Percentiles rank a stretch among this genome's conserved stretches.
These are phyloP conservation scores for Lasioglossum malachurum DNA, from an alignment of 2,888 invertebrate genomes.

Conservation along the genomic window DNA sequence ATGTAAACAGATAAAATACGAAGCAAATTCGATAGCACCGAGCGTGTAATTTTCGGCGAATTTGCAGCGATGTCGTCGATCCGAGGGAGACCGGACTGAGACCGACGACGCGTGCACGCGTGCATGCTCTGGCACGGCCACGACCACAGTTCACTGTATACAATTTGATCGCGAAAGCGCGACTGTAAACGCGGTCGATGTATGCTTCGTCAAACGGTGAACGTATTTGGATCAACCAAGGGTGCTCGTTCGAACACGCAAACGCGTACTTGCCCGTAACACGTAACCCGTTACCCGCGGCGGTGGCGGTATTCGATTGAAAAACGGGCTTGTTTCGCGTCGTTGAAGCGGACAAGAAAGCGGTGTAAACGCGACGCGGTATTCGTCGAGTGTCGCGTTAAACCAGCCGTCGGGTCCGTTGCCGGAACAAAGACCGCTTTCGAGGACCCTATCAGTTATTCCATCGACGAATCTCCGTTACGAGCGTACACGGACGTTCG, in stretches of 20 bases:
- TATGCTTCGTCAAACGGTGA: conserved; percentile 40
- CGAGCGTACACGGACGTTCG: conserved; percentile 38
- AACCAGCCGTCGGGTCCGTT: conserved; percentile 16
- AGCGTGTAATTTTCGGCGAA: conserved; percentile 50
- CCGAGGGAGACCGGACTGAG: conserved; percentile 29
- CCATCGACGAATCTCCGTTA: conserved; percentile 64
- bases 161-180: conserved; percentile 24
- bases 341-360: not conserved
- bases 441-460: conserved; percentile 64
- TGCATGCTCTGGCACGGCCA: conserved; percentile 11
- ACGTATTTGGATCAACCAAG: conserved; percentile 28
- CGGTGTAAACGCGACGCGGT: not conserved
- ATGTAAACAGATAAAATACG: not conserved
- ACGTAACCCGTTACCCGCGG: not conserved
- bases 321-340: not conserved
- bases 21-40: conserved; percentile 1
- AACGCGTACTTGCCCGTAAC: not conserved
- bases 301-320: conserved; percentile 11
- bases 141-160: not conserved
- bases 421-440: conserved; percentile 38
- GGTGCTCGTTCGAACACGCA: conserved; percentile 8
- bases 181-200: conserved; percentile 30
- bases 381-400: conserved; percentile 17
- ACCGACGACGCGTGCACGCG: conserved; percentile 9
- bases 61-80: conserved; percentile 24